Base-by-base conservation (phyloP, 92 coral and sea anemone species). In the Pocillopora grandis region DNA sequence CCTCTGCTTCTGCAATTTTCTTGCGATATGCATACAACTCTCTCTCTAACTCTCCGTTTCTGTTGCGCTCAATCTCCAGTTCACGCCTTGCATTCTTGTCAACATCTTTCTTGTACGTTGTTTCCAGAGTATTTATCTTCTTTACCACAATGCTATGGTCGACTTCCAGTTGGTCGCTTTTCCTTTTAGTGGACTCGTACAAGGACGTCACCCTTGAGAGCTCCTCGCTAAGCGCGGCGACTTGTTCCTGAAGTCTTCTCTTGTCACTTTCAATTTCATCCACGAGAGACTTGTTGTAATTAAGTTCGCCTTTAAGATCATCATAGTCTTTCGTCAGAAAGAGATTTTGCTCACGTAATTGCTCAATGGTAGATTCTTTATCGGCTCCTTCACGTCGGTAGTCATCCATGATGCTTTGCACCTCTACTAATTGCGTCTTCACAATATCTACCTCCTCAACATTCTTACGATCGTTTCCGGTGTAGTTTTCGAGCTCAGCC, bases 341-440 rank as follows among this genome's bases (percentile, higher is more conserved):
- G 89, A 92, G 90, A 66, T 85, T 85, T 68, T 96, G 89, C 23
- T 94, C 97, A 12, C 90, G 90, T 35, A 96, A 83, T 83, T 92
- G 94, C 79, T 95, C 93, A 56, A 96, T 89, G 27, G 92, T 83
- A 52, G 94, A 91, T 73, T 94, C 98, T 70, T 92, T 96, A 35
- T 94, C 99, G 11, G 92, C 90, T 21, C 87, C 86, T 77, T 91
- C 95, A 18, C 94, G 88, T 62, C 94, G 85, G 70, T 89, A 88
- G 81, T 94, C 97, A 62, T 94, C 99, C 84, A 92, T 78, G 52
- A 90, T 87, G 87, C 91, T 90, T 66, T 94, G 98, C 58, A 84
- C 93, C 72, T 96, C 99, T 49, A 87, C 94, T 31, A 96, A 84
- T 66, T 96, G 98, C 67, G 93, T 92, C 89, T 89, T 95, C 31